Conservation (phyloP, 2,797 vertebrate genomes). For the Pteropus rufus region DNA sequence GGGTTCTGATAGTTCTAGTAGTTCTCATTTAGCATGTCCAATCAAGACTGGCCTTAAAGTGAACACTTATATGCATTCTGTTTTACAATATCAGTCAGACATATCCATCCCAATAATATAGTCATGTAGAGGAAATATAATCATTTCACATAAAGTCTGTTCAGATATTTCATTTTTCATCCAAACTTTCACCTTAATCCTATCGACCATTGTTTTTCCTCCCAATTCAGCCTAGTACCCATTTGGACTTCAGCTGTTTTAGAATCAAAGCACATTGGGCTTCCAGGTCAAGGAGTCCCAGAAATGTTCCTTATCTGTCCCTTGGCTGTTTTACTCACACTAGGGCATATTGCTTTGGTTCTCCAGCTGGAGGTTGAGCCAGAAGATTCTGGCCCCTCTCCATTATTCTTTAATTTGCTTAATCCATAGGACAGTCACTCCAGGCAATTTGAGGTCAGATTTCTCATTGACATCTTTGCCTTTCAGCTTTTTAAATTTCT, state of each 20-base stretch:
- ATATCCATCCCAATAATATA: neutral
- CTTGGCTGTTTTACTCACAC: neutral
- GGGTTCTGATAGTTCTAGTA: neutral
- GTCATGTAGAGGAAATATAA: neutral
- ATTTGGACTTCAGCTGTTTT: neutral
- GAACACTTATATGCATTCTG: neutral
- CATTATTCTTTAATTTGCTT: neutral
- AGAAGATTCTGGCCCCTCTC: neutral
- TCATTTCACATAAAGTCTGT: neutral
- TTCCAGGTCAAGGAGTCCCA: neutral
- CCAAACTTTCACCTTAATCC: neutral
- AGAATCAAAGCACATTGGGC: neutral
- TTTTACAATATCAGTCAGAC: neutral
- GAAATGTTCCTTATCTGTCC: neutral
- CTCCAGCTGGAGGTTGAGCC: neutral
- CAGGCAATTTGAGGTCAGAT: neutral
- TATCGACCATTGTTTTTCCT: neutral
- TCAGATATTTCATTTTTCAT: neutral
- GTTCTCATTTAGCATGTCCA: neutral
- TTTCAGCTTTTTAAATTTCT: neutral
- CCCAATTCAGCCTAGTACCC: neutral
- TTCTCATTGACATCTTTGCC: neutral
- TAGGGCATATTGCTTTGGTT: neutral
- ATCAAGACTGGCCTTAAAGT: neutral
- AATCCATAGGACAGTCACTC: neutral